Base-by-base conservation (phyloP, 2,113 vertebrate genomes). In the Colistium nudipinnis region DNA sequence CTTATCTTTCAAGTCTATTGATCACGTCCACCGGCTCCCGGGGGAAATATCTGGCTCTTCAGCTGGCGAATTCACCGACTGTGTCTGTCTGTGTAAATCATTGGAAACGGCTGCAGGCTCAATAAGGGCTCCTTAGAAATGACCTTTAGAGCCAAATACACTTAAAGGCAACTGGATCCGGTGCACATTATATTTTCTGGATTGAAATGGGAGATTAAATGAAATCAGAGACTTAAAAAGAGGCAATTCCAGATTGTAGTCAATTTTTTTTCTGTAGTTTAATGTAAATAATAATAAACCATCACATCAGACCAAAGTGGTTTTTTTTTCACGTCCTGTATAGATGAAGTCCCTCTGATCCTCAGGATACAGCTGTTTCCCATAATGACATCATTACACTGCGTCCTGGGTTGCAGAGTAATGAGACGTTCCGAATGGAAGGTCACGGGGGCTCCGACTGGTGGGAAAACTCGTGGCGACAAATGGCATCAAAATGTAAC, bases 381-480 rank as follows among this genome's bases (percentile, higher is more conserved):
- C 5, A 54, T 75, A 39, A 57, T 71, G 31, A 67, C 2, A 55
- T 38, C 41, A n/a, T n/a, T 24, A 73, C 36, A 31, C 33, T 28
- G 11, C 20, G 20, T 73, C 53, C 31, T 17, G 36, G 35, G 33
- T n/a, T 63, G 25, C 47, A 9, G 28, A 49, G 45, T 52, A 39
- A 64, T 69, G 53, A 43, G 38, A 43, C 14, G 27, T 28, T 16
- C 36, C 0, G n/a, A 20, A 4, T 56, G 19, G 69, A 62, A 24
- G 30, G 62, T 62, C 68, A 47, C 47, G 47, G 22, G 7, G 22
- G 22, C 0, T 49, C 24, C 4, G 24, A 25, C 11, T 45, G n/a
- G 8, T 22, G 19, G 43, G 12, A 36, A 9, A 11, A 36, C 35
- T 7, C 4, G 24, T 1, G 28, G 8, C 28, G 14, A 20, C 1